phyloP scores from a whole-genome alignment of 2,888 invertebrate genomes.

The Netelia fuscicornis region DNA sequence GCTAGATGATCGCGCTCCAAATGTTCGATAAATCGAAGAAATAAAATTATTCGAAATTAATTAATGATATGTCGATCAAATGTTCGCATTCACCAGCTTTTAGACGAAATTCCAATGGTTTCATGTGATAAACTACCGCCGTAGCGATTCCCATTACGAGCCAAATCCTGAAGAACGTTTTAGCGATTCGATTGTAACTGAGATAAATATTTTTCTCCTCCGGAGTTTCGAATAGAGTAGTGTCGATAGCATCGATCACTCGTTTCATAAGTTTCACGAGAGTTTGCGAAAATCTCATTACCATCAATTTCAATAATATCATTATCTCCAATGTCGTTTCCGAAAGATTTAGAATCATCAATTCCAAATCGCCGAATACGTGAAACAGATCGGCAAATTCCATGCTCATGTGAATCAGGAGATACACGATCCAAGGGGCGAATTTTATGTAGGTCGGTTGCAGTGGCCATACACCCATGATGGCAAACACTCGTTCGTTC shows the following conservation, averaged over 20 bases:
- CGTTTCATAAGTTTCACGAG: slow-evolving; percentile 25
- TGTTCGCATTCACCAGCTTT: slow-evolving; percentile 55
- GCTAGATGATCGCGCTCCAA: not conserved
- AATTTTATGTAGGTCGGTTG: slow-evolving; percentile 62
- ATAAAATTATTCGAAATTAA: not conserved
- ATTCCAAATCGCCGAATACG: slow-evolving; percentile 63
- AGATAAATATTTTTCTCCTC: slow-evolving; percentile 59
- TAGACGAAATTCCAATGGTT: slow-evolving; percentile 52
- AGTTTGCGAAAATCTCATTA: slow-evolving; percentile 54
- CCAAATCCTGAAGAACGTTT: slow-evolving; percentile 45
- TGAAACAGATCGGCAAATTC: slow-evolving; percentile 54
- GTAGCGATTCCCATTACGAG: slow-evolving; percentile 22
- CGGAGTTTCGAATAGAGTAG: slow-evolving; percentile 14
- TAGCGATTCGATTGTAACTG: slow-evolving; percentile 51
- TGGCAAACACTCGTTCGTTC: slow-evolving; percentile 54
- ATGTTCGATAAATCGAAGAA: not conserved
- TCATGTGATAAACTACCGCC: slow-evolving; percentile 48
- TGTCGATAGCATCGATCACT: slow-evolving; percentile 20
- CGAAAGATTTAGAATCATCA: slow-evolving; percentile 65
- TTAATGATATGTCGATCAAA: not conserved
- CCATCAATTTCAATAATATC: slow-evolving; percentile 46
- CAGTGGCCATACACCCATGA: slow-evolving; percentile 69
- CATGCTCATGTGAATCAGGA: slow-evolving; percentile 52
- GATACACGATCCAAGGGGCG: slow-evolving; percentile 59
- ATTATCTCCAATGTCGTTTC: slow-evolving; percentile 61